Base-by-base conservation (phyloP, 1,140 invertebrate species). In the Homarus americanus region DNA sequence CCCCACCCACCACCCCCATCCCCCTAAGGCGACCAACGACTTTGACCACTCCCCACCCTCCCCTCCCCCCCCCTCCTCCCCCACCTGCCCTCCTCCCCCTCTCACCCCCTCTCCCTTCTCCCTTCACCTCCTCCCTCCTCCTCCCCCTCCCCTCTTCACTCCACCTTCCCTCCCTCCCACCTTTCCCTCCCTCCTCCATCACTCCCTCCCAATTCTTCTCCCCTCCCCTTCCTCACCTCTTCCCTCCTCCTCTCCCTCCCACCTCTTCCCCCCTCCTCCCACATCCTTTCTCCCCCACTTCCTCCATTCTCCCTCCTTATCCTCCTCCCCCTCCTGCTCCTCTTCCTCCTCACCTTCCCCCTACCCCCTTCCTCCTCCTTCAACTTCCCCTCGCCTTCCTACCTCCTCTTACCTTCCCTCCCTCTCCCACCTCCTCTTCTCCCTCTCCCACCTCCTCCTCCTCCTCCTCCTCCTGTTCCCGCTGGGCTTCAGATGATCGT, bases 121-220 rank as follows among this genome's bases (percentile, higher is more conserved):
- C 78, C 28, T 53, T 53, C 44, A 24, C 78, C 28, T 32, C 34
- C 78, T 53, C 28, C 28, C 15, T 58, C 15, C 53, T 17, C 15
- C 24, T 17, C 15, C 53, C 15, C 53, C 24, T 2, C 24, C 53
- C 24, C 15, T 58, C 53, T 58, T 34, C 15, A 40, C 49, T 32
- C 34, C 78, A 32, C 44, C 49, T 15, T 75, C 82, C 73, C 82
- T 85, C 40, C 17, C 69, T 85, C 63, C 24, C 69, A 73, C 36
- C 49, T 69, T 41, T 34, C 17, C 66, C 53, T 32, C 75, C 72
- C 32, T 40, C 75, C 44, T 28, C 83, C 34, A n/a, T 38, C 36
- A 17, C 32, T 58, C 83, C 20, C 41, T 53, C 83, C 53, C 32
- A 1, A 10, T 36, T 12, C 20, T 28, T 24, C 72, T 38, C 32